A percentile compares a stretch with the other conserved stretches of the same genome.
Evolutionary conservation across 2,888 invertebrate species (phyloP).

Genomic region (Rhyacophila evoluta): DNA sequence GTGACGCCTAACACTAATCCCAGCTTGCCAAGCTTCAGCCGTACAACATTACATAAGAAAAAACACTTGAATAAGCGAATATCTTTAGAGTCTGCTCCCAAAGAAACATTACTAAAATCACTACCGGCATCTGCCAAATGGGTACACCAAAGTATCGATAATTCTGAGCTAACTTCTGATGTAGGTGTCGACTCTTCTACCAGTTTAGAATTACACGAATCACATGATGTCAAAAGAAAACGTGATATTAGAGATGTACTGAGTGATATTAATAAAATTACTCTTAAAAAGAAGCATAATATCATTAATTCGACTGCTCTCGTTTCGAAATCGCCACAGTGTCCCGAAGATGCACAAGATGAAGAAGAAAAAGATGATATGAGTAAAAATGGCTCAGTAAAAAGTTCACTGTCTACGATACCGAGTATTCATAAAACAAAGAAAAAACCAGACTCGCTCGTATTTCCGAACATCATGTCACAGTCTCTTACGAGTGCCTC

Average conservation of each 20-base stretch:
- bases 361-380: constrained; percentile 23
- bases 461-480: neutral
- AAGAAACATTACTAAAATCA: constrained; percentile 59
- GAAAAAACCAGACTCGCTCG: constrained; percentile 15
- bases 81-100: constrained; percentile 58
- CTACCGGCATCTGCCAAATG: constrained; percentile 59
- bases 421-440: constrained; percentile 42
- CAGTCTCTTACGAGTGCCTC: constrained; percentile 28
- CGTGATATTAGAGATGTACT: constrained; percentile 67
- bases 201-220: neutral
- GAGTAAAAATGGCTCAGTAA: constrained; percentile 31
- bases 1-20: constrained; percentile 62
- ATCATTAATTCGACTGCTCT: constrained; percentile 68
- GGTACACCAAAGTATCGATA: constrained; percentile 59
- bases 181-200: constrained; percentile 29
- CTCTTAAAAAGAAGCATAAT: constrained; percentile 65
- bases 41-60: constrained; percentile 60
- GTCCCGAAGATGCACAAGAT: constrained; percentile 58
- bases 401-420: constrained; percentile 30
- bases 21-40: constrained; percentile 57
- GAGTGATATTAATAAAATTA: constrained; percentile 66
- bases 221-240: constrained; percentile 58
- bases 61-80: constrained; percentile 60
- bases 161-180: constrained; percentile 54
- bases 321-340: constrained; percentile 60